A percentile compares a stretch with the other conserved stretches of the same genome.
Evolutionary conservation across 2,113 vertebrate genomes (phyloP).

Genomic region (Hippocampus abdominalis): DNA sequence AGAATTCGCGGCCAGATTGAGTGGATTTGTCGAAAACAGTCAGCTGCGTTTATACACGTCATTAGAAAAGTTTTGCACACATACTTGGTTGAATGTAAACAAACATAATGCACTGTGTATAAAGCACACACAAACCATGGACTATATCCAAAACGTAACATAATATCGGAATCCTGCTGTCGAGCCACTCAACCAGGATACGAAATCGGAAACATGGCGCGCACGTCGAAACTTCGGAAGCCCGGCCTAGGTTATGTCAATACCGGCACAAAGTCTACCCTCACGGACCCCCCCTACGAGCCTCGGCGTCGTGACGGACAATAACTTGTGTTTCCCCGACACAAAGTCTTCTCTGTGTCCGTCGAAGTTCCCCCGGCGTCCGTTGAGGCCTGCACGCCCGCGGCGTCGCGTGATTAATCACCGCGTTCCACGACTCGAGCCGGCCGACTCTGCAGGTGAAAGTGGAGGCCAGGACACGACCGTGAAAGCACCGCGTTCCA

Average conservation of each 20-base stretch:
- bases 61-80: too few species aligned
- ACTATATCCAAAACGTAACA: too few species aligned
- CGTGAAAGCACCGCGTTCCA: conserved; percentile 45
- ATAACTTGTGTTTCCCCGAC: conserved; percentile 66
- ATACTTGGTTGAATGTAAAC: too few species aligned
- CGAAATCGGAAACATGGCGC: conserved; percentile 39
- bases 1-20: too few species aligned
- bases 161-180: too few species aligned
- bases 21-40: too few species aligned
- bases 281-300: conserved; percentile 56
- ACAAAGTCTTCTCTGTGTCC: conserved; percentile 72
- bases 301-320: conserved; percentile 56
- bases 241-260: conserved; percentile 75
- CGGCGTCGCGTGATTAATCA: conserved; percentile 64
- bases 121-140: too few species aligned
- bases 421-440: conserved; percentile 45
- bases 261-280: conserved; percentile 71
- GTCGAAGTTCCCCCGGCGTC: conserved; percentile 40
- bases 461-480: conserved; percentile 5
- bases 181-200: too few species aligned
- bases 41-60: too few species aligned
- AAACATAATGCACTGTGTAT: too few species aligned
- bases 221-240: conserved; percentile 60
- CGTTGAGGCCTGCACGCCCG: conserved; percentile 45
- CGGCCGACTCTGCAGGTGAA: conserved; percentile 31